Conservation (phyloP, 2,888 invertebrate species). For the Stratiomys singularior region DNA sequence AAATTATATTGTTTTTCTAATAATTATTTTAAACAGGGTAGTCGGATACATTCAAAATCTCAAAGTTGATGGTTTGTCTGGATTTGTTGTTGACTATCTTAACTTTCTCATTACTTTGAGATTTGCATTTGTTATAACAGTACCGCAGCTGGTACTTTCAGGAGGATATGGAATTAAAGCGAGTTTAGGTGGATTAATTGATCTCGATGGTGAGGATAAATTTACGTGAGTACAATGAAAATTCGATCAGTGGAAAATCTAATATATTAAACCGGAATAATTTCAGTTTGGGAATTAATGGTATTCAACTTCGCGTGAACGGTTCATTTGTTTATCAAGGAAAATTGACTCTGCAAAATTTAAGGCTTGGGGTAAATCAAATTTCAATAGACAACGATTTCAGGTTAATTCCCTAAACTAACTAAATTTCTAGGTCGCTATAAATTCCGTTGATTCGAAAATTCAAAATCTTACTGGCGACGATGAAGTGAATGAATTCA, state of each 20-base stretch:
- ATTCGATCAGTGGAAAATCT: background rate
- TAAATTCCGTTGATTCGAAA: background rate
- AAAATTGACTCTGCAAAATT: background rate
- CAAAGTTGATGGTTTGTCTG: conserved; percentile 24
- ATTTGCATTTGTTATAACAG: background rate
- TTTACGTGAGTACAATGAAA: conserved; percentile 1
- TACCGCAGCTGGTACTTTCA: conserved; percentile 7
- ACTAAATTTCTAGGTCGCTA: background rate
- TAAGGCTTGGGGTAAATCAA: conserved; percentile 14
- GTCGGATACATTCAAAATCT: conserved; percentile 5
- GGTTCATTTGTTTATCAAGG: conserved; percentile 4
- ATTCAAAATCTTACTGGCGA: conserved; percentile 52
- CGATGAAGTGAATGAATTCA: conserved; percentile 58
- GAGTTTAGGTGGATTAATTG: conserved; percentile 11
- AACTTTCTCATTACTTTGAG: background rate
- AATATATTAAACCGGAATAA: background rate
- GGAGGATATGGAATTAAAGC: conserved; percentile 22
- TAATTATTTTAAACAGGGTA: background rate
- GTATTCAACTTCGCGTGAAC: background rate
- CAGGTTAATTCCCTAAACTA: no score
- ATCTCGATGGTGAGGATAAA: conserved; percentile 23
- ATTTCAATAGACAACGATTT: no score
- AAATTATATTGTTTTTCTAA: no score
- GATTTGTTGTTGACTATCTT: conserved; percentile 11
- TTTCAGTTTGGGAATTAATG: background rate